A percentile compares a stretch with the other conserved stretches of the same genome.
Evolutionary conservation across 2,113 vertebrate species (phyloP).

Genomic region (Puffinus mauretanicus): DNA sequence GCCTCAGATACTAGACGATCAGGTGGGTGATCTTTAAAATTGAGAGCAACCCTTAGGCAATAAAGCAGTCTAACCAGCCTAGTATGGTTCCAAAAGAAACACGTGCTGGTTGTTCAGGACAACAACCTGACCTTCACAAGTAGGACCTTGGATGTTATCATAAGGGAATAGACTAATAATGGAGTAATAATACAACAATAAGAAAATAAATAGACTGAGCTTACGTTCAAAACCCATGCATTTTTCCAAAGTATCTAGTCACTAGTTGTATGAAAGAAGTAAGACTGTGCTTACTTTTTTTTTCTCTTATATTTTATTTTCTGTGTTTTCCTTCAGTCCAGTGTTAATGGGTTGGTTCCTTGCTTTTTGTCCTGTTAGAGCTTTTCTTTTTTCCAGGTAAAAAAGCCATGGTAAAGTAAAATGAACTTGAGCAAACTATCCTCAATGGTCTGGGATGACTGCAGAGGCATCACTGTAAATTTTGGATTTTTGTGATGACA

Average conservation of each 20-base stretch:
- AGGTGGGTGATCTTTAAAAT: background rate
- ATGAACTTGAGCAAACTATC: background rate
- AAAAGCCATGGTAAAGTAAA: background rate
- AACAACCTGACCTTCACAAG: background rate
- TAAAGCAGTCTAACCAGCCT: background rate
- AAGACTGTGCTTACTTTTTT: background rate
- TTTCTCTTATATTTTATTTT: background rate
- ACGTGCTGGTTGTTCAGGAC: background rate
- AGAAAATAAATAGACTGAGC: background rate
- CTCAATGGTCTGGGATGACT: background rate
- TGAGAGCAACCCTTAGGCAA: background rate
- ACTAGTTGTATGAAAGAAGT: background rate
- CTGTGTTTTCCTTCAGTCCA: background rate
- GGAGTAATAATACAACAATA: background rate
- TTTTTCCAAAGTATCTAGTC: background rate
- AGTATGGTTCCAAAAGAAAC: background rate
- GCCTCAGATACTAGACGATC: background rate
- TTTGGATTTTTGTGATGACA: fast-evolving
- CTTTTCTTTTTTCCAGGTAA: background rate
- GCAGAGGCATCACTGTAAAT: background rate
- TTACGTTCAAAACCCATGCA: background rate
- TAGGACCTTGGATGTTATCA: background rate
- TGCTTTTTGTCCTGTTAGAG: background rate
- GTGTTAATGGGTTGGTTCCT: background rate
- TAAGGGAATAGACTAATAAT: background rate